These are phyloP conservation scores for Carettochelys insculpta DNA, from an alignment of 2,113 vertebrate genomes.

Conservation along the genomic window DNA sequence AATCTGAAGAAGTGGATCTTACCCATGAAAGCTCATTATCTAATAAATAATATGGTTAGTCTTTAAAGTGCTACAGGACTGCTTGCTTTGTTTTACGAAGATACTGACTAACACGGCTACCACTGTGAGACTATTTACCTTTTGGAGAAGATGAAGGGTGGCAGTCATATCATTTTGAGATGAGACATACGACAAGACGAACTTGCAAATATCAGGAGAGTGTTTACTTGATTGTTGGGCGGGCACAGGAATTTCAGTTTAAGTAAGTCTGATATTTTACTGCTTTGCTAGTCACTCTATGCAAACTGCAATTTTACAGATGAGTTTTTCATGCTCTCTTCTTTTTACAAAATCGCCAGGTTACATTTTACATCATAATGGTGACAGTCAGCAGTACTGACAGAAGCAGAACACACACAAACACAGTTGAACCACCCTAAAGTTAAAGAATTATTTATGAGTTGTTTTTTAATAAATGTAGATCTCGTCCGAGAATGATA, in stretches of 20 bases:
- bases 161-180: not conserved
- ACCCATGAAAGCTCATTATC: too few relatives aligned
- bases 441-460: not conserved
- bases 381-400: not conserved
- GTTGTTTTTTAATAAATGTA: constrained; percentile 33
- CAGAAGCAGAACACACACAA: constrained; percentile 26
- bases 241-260: not conserved
- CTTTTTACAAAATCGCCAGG: constrained; percentile 14
- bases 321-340: constrained; percentile 39
- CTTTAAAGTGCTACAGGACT: too few relatives aligned
- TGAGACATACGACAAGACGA: not conserved
- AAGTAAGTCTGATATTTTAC: not conserved
- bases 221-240: not conserved
- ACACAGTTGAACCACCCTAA: not conserved
- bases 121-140: too few relatives aligned
- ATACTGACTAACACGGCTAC: too few relatives aligned
- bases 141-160: not conserved
- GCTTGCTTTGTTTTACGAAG: too few relatives aligned
- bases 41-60: too few relatives aligned
- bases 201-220: not conserved
- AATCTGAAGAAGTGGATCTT: too few relatives aligned
- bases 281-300: constrained; percentile 7
- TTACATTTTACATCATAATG: constrained; percentile 35
- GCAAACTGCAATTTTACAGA: not conserved
- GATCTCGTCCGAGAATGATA: constrained; percentile 42